Base-by-base conservation (phyloP, 2,113 vertebrate genomes). In the Otus sunia region DNA sequence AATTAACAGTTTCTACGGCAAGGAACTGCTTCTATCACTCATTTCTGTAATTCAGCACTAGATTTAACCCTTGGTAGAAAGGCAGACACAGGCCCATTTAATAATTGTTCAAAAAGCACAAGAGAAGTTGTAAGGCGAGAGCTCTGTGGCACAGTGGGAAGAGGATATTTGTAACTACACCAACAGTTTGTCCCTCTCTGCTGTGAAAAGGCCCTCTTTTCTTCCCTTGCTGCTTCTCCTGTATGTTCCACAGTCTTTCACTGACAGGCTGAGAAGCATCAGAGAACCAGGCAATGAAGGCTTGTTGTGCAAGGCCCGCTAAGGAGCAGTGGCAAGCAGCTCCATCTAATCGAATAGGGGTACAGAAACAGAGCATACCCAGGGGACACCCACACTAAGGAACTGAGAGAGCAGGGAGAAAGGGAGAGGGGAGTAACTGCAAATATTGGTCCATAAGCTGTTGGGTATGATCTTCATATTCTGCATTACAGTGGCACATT, bases 31-130 rank as follows among this genome's bases (percentile, higher is more conserved):
- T 50, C 55, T 25, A 30, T 22, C 1, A 3, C 15, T 69, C 27
- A 26, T 45, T 77, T 85, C 88, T 72, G 49, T 75, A 62, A 76
- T 41, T 63, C 27, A 49, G 66, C 49, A 12, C 8, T 36, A 39
- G 15, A 85, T 8, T 85, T 86, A 95, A 94, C 84, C 50, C 84
- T 80, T 41, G 79, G 41, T 14, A 49, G 4, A 72, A 88, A 91
- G 53, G 36, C 39, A 92, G 75, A 74, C 50, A 83, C 14, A 34
- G 11, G 14, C 45, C 77, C 41, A 63, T 67, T 86, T 52, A 82
- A 0, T 47, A 72, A 29, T 26, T 6, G 6, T 43, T 73, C 63
- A 39, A 88, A 55, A 74, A 36, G 52, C 5, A 0, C 1, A 1
- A 63, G 15, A 34, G 17, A 62, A 55, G 43, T 15, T 23, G 15